phyloP scores from a whole-genome alignment of 2,797 vertebrate species.

The Loriculus beryllinus region DNA sequence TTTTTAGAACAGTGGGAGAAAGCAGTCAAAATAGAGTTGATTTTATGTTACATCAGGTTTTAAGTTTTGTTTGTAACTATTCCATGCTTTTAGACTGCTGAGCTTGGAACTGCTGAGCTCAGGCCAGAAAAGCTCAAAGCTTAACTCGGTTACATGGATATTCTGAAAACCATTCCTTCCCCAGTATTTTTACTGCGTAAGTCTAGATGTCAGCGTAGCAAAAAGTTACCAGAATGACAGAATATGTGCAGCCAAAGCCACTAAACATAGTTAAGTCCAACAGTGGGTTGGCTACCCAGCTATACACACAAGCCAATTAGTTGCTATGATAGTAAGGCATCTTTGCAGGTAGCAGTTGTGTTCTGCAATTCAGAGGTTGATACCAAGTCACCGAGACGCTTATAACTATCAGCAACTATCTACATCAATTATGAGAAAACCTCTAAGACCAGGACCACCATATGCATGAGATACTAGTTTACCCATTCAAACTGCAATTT shows the following conservation, averaged over 20 bases:
- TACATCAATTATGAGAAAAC: not conserved
- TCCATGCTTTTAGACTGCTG: not conserved
- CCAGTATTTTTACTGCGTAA: not conserved
- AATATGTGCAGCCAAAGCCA: not conserved
- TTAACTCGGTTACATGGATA: not conserved
- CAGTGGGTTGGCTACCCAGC: not conserved
- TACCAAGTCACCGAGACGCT: not conserved
- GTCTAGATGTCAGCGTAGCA: not conserved
- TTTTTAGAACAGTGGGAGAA: not conserved
- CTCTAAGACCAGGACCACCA: not conserved
- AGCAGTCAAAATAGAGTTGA: not conserved
- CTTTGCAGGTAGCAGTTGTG: not conserved
- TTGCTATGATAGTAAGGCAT: not conserved
- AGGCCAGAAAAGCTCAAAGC: not conserved
- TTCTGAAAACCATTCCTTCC: not conserved
- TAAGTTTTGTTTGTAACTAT: not conserved
- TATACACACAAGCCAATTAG: not conserved
- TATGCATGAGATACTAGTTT: not conserved
- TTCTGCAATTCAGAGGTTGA: not conserved
- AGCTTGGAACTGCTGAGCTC: not conserved
- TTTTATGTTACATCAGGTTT: not conserved
- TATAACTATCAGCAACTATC: not conserved
- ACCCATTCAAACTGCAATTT: not conserved
- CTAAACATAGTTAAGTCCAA: not conserved
- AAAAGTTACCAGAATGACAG: not conserved